Base-by-base conservation (phyloP, 2,113 vertebrate species). In the Cyprinodon tularosa region DNA sequence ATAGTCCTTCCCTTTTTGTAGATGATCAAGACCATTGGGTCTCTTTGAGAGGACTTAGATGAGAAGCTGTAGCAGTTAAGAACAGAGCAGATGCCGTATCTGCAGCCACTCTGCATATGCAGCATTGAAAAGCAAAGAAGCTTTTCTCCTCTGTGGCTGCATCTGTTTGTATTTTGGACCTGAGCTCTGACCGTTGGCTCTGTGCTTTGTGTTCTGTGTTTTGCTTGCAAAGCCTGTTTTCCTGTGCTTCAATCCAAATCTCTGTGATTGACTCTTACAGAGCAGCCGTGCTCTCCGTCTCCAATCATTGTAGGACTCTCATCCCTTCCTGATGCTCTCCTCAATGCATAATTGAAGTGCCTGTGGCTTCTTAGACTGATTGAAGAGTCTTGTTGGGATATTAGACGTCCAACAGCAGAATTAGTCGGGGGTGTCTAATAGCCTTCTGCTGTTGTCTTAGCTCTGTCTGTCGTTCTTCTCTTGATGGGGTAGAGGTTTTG, bases 311-410 rank as follows among this genome's bases (percentile, higher is more conserved):
- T 44, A 67, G 71, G 81, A 78, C 68, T 82, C 69, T 78, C 64
- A 57, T 57, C 62, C 36, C 63, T 70, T 86, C 42, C 62, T 68
- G 72, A 70, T 73, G 70, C 80, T 71, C 39, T 66, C 65, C 77
- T 80, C n/a, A 20, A 86, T 91, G 68, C 81, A 91, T 91, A 91
- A 92, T 92, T 91, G 78, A 91, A 86, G 81, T 81, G 71, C 68
- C 86, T 53, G 7, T 78, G 72, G 82, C 67, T 85, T 77, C 69
- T 74, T 14, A 36, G 71, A 77, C 88, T 88, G 86, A 92, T 85
- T 90, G 84, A 88, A 90, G 82, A 87, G 73, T 81, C 83, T 81
- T 90, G 88, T 89, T 84, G 62, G 72, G 77, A 74, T 77, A 78
- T 78, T 66, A 42, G 44, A 84, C 74, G 85, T 88, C 83, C 81